phyloP scores from a whole-genome alignment of 2,888 invertebrate genomes.

The Amblyjoppa proteus region DNA sequence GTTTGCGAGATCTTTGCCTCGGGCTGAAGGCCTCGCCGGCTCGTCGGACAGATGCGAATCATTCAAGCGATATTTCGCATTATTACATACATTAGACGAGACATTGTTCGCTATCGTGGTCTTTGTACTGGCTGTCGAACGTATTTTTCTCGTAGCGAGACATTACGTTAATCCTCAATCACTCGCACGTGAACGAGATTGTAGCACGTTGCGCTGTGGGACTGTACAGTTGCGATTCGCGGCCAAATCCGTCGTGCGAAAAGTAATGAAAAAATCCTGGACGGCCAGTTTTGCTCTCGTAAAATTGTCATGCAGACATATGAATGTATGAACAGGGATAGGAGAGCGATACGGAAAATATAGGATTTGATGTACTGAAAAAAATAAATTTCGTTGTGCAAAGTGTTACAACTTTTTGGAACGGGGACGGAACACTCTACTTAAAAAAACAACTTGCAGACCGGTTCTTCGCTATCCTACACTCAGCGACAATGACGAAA shows the following conservation, averaged over 20 bases:
- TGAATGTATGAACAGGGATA: no score
- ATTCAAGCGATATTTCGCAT: not conserved
- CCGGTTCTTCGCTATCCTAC: not conserved
- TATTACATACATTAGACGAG: not conserved
- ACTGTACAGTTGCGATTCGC: no score
- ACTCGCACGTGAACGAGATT: no score
- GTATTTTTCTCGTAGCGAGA: not conserved
- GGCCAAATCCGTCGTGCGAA: no score
- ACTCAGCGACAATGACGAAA: not conserved
- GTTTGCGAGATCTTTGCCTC: slow-evolving; percentile 54
- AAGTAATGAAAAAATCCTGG: no score
- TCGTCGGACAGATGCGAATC: not conserved
- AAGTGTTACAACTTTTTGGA: not conserved
- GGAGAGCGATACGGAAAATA: no score
- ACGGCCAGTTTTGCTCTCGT: no score
- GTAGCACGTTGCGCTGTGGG: no score
- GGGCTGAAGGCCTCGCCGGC: not conserved
- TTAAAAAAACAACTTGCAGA: not conserved
- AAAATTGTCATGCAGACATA: no score
- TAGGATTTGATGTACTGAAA: no score
- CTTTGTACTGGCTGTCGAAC: not conserved
- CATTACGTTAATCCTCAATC: no score
- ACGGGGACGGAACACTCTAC: not conserved
- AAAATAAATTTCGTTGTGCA: no score
- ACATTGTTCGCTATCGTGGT: not conserved